Evolutionary conservation across 2,113 vertebrate species (phyloP), one percentile per base, ranked within the genome.

Genomic region (Marmota monax): DNA sequence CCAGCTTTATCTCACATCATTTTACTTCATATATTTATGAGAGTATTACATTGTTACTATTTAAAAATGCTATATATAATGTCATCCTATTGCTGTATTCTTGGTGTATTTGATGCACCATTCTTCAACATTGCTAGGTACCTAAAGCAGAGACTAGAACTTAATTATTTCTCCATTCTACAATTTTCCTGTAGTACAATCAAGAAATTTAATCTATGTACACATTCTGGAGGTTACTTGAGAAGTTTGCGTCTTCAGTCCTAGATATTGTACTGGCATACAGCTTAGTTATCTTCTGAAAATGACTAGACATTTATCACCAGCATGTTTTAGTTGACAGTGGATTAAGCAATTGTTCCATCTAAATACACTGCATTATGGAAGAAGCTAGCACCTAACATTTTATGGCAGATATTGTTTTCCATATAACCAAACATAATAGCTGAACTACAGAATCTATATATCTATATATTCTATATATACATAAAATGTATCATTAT

Each of bases 281-380:
- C 70, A 97, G 32, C 13, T 67, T 96, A 96, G 58, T 32, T 72
- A 85, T 76, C 51, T 92, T 83, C 82, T 90, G 94, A 97, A 97
- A 80, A 61, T 0, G 88, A 42, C 42, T 85, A 95, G 95, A 67
- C 79, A 96, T 93, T 42, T 88, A 65, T 2, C n/a, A 92, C 37
- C 25, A 88, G 45, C 0, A 93, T 53, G 53, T 93, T 80, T 72
- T 87, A 45, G 29, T 61, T 93, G 20, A 12, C 0, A 97, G 77
- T 76, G 86, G 39, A 80, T 92, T 78, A 84, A 97, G 58, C 37
- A 86, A 96, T 95, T 97, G 65, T 96, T 48, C 96, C 97, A 77
- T 94, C 84, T 76, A 45, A 67, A 76, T 48, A 93, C 7, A 92
- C 95, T 39, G 69, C 74, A 76, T 51, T 86, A 58, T 20, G 13